These are phyloP conservation scores for Bucorvus abyssinicus DNA, from an alignment of 2,797 vertebrate species.

Conservation along the genomic window DNA sequence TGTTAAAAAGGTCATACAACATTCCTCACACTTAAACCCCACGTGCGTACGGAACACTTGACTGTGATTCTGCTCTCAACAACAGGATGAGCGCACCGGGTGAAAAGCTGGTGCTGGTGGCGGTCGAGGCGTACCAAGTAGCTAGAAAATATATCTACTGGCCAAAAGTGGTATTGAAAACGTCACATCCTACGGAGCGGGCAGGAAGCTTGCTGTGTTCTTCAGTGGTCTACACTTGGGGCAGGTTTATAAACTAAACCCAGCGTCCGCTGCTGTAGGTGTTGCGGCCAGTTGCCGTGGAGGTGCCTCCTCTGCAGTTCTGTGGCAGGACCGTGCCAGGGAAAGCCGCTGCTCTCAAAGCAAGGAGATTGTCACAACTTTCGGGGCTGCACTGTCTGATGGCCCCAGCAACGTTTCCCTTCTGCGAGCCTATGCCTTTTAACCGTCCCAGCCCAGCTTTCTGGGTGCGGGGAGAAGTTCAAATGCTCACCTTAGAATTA, in stretches of 20 bases:
- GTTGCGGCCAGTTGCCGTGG: background rate
- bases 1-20: background rate
- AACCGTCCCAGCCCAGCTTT: background rate
- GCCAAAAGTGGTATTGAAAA: background rate
- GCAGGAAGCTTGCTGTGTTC: too few relatives aligned
- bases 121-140: background rate
- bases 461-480: background rate
- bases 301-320: background rate
- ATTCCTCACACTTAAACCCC: background rate
- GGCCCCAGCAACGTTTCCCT: background rate
- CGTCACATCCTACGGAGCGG: too few relatives aligned
- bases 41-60: background rate
- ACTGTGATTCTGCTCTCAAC: background rate
- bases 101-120: background rate
- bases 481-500: background rate
- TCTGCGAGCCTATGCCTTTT: rapidly evolving
- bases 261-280: background rate
- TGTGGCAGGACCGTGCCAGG: background rate
- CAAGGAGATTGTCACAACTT: too few relatives aligned
- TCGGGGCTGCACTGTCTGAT: background rate
- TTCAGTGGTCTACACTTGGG: background rate
- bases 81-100: background rate
- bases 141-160: background rate
- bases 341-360: background rate
- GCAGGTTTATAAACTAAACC: background rate